These are phyloP conservation scores for Peromyscus melanophrys DNA, from an alignment of 2,797 vertebrate genomes.

Conservation along the genomic window DNA sequence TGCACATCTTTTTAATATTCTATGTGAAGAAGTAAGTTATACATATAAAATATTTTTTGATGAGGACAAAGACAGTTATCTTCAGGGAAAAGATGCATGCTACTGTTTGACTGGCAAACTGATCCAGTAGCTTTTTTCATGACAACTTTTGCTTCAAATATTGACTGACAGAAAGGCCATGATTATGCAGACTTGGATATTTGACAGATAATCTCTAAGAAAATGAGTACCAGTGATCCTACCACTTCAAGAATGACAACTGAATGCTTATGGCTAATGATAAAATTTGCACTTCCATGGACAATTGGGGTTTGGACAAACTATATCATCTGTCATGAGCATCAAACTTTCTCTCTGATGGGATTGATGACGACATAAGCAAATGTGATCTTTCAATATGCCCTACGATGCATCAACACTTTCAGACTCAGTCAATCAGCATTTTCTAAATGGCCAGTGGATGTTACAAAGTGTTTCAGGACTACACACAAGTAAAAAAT, in stretches of 20 bases:
- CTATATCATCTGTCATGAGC: background rate
- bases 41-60: background rate
- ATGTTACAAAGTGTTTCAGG: background rate
- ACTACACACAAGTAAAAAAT: background rate
- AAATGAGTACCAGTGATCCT: background rate
- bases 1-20: slow-evolving; percentile 22
- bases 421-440: background rate
- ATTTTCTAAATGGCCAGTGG: slow-evolving; percentile 13
- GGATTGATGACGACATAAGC: background rate
- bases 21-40: background rate
- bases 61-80: background rate
- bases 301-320: background rate
- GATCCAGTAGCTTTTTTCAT: background rate
- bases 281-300: slow-evolving; percentile 24
- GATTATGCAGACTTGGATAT: background rate
- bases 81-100: background rate
- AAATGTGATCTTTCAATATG: slow-evolving; percentile 3
- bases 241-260: slow-evolving; percentile 12
- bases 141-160: slow-evolving; percentile 11
- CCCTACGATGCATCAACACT: background rate
- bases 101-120: background rate
- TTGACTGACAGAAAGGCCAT: slow-evolving; percentile 3
- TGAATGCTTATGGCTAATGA: background rate
- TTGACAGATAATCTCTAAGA: slow-evolving; percentile 16
- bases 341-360: background rate